phyloP scores from a whole-genome alignment of 2,888 invertebrate species.

The Mythimna vitellina region DNA sequence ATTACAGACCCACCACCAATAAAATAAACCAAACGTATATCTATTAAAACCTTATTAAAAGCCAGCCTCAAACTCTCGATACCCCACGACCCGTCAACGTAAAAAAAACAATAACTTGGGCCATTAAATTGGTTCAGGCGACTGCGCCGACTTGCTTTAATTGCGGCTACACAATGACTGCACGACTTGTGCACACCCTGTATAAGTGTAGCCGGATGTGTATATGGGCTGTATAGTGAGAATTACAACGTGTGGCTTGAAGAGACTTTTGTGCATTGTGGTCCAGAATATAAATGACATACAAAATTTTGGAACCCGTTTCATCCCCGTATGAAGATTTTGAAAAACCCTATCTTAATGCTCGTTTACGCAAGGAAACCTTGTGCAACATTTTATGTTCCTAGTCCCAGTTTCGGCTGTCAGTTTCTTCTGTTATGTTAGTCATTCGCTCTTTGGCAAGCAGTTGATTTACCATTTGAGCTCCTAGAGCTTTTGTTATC shows the following conservation, averaged over 20 bases:
- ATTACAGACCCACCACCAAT: constrained; percentile 6
- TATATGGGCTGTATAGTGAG: constrained; percentile 26
- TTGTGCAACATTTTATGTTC: too few relatives aligned
- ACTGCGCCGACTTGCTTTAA: constrained; percentile 81
- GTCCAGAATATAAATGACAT: not conserved
- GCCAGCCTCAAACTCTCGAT: constrained; percentile 57
- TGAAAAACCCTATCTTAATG: too few relatives aligned
- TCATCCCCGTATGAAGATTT: too few relatives aligned
- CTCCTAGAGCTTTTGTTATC: too few relatives aligned
- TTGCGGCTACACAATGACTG: constrained; percentile 82
- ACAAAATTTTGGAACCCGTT: too few relatives aligned
- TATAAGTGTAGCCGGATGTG: constrained; percentile 43
- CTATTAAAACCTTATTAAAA: constrained; percentile 58
- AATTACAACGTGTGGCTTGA: constrained; percentile 6
- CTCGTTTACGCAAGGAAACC: too few relatives aligned
- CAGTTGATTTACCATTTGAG: too few relatives aligned
- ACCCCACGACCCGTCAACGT: constrained; percentile 57
- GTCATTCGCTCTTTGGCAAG: too few relatives aligned
- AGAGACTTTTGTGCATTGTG: not conserved
- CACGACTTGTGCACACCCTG: constrained; percentile 59
- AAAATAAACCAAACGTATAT: constrained; percentile 45
- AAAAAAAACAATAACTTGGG: constrained; percentile 86
- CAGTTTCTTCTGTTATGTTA: too few relatives aligned
- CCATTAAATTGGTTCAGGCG: constrained; percentile 88
- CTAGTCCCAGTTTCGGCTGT: too few relatives aligned